Base-by-base conservation (phyloP, 1,140 invertebrate genomes). In the Onthophagus taurus region DNA sequence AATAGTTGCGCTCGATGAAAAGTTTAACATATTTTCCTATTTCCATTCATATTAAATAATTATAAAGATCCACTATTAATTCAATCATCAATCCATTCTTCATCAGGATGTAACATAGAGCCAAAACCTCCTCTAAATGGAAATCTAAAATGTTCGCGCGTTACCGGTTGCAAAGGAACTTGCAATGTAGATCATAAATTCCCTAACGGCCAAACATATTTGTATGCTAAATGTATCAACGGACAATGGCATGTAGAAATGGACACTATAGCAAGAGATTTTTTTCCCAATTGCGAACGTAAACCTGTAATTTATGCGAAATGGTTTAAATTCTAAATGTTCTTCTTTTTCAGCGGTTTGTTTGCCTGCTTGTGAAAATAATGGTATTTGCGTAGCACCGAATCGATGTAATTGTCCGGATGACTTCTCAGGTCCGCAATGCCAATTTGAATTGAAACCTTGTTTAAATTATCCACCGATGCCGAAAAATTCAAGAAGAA, bases 331-430 rank as follows among this genome's bases (percentile, higher is more conserved):
- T 12, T 26, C 12, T 20, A 6, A 9, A 37, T 48, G 12, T 3
- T 23, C 12, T 43, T 44, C 47, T 49, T 61, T 61, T 68, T 34
- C 49, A 87, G 85, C 82, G 3, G 68, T 76, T 48, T 92, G 88
- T 58, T 54, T 76, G 11, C 78, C 81, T 0, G 63, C 71, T 1
- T 92, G 87, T 60, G 67, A 80, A 54, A 89, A 92, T 63, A 81
- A 76, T 35, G 87, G 88, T 1, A 79, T 83, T 11, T 91, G 87
- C 55, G 55, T 80, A 1, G 69, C 68, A 1, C 80, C 81, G 0
- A 77, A 83, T 59, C 63, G 72, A 1, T 89, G 86, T 53, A 60
- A 77, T 7, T 92, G 87, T 53, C 68, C 78, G 0, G 70, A 77
- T 14, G 78, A 79, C 53, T 89, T 75, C 60, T 72, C 72, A 17